Evolutionary conservation across 2,797 vertebrate species (phyloP), one percentile per base, ranked within the genome.

Genomic region (Erethizon dorsatum): DNA sequence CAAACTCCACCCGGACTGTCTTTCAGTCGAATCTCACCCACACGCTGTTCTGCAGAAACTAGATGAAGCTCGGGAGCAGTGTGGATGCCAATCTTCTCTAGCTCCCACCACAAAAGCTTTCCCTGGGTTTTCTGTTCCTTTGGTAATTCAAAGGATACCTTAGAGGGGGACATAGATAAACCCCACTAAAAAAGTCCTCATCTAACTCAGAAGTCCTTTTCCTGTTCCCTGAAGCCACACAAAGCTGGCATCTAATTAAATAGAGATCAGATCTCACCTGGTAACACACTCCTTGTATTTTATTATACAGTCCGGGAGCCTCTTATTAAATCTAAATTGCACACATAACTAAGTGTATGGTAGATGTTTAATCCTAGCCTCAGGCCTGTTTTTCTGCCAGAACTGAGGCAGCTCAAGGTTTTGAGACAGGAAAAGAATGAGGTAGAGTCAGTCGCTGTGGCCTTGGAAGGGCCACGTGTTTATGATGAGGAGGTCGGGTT

Each of bases 231-330:
- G 45, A 65, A 90, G 92, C 94, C 47, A 3, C 31, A n/a, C 2
- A 37, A 88, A 52, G 85, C 82, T 14, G 4, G 47, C 65, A 20
- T 75, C 94, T 96, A 83, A 96, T 97, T 88, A 93, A 96, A 87
- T 31, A 61, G 82, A 87, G 77, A 92, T 95, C 90, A 90, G 82
- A 41, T n/a, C 85, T 93, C 92, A 95, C 90, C 92, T 96, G 92
- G 28, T 79, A 90, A 88, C 88, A 52, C 1, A 5, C 56, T 82
- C 82, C 65, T 88, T 88, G 95, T 50, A 63, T 78, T 92, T 93
- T 82, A 90, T 95, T 73, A 82, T 73, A 50, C 41, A 85, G 59
- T 54, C 63, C 47, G 17, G 85, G 88, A 94, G 28, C 88, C 41
- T 87, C 85, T 92, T 84, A 88, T 95, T 94, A 83, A 79, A 75